phyloP scores from a whole-genome alignment of 2,797 vertebrate genomes.

The Platyrinchus mystaceus region DNA sequence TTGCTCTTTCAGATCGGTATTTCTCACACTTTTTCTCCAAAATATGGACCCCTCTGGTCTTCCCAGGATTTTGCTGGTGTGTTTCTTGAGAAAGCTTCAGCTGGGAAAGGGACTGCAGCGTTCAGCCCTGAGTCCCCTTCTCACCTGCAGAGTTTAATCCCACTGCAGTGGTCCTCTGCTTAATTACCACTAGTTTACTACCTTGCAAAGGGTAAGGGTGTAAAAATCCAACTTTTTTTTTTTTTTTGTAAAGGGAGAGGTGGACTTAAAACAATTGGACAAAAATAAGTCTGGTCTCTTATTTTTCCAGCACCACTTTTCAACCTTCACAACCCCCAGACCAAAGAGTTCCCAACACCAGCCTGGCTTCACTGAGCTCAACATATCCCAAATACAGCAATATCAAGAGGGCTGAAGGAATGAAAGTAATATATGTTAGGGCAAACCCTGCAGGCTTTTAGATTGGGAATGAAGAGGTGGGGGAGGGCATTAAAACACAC shows the following conservation, averaged over 20 bases:
- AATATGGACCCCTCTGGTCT: not conserved
- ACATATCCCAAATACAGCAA: not conserved
- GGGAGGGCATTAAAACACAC: constrained; percentile 42
- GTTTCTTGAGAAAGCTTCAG: not conserved
- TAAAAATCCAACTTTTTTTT: not conserved
- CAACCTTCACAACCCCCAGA: not conserved
- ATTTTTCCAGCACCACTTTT: not conserved
- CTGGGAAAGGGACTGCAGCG: not conserved
- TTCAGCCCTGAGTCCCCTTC: not conserved
- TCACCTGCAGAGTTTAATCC: not conserved
- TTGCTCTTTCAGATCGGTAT: not conserved
- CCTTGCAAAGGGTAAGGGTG: not conserved
- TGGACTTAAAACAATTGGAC: constrained; percentile 2
- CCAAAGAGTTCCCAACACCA: not conserved
- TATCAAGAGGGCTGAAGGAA: not conserved
- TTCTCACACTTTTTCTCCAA: not conserved
- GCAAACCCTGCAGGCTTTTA: not conserved
- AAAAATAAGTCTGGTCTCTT: not conserved
- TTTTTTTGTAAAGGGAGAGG: not conserved
- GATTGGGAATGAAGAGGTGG: constrained; percentile 4
- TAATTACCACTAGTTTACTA: not conserved
- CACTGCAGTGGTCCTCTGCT: not conserved
- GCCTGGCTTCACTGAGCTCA: fast-evolving
- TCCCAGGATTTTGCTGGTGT: not conserved
- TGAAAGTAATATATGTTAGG: not conserved